Base-by-base conservation (phyloP, 1,140 invertebrate genomes). In the Orchesella cincta region DNA sequence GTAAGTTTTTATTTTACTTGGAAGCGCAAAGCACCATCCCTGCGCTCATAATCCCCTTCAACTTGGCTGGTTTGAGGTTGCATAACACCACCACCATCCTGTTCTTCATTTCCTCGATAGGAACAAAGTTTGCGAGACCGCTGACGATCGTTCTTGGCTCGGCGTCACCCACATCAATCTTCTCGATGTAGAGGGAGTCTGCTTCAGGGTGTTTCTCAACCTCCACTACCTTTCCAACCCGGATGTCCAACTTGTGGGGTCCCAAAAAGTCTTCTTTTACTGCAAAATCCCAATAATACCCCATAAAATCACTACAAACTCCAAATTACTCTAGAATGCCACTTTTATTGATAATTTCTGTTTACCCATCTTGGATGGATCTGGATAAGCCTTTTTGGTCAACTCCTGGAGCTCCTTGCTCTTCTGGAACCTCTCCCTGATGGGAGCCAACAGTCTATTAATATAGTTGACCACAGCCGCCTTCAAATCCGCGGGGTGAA, bases 401-500 rank as follows among this genome's bases (percentile, higher is more conserved):
- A 90, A 87, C 83, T 88, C 87, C 85, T 94, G 92, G 35, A 98
- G 85, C 83, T 94, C 91, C 5, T 93, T 89, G 77, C 89, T 86
- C n/a, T 83, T 82, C 81, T 93, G 90, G 85, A 98, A 98, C 83
- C 91, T 90, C 86, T 95, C 91, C 81, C 95, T 89, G 83, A 99
- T 94, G 33, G 97, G 96, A 77, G 93, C 93, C 72, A 99, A 86
- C 36, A 99, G 86, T 83, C 87, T 88, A 86, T 98, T 98, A 1
- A 99, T 92, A 81, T 93, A 93, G 78, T 87, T 85, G 86, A 94
- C 94, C 31, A 95, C 92, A 64, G 92, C 89, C 70, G 86, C 87
- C 87, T 99, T 99, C 74, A 99, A 88, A 88, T 98, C 97, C 52
- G 91, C 95, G 36, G 97, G 97, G 89, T 98, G 95, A 74, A 99